Base-by-base conservation (phyloP, 2,888 invertebrate genomes). In the Macaria liturata region DNA sequence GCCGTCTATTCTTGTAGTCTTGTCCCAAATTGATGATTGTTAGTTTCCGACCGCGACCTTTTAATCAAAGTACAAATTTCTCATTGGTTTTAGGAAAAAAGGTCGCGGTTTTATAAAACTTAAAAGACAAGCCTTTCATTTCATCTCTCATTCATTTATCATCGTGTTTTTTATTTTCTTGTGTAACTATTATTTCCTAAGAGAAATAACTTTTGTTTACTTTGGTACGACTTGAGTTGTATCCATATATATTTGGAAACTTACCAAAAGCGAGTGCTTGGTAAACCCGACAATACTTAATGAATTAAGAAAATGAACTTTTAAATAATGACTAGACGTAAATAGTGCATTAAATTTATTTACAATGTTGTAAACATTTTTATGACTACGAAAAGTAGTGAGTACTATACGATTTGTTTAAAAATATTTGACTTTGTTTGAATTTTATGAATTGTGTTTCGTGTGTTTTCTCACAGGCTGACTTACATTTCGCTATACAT, bases 1-100 rank as follows among this genome's bases (percentile, higher is more conserved):
- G 57, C 57, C 57, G 54, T 61, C 59, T 58, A 62, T 62, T 61
- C 59, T 58, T 61, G 61, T 61, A 63, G 56, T 64, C 55, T 59
- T 62, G 62, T 60, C 61, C 46, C 44, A 53, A 61, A 49, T 69
- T 72, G 4, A 44, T 66, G 57, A 55, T 67, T 59, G 49, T 63
- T 60, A 58, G 48, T 63, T 59, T 53, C 59, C 54, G 69, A 67
- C 76, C 77, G 81, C 73, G 77, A 67, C 71, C 76, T 84, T 85
- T 85, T 75, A 74, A 80, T 59, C 68, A 80, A 86, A 91, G 91
- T 91, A 91, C 91, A 91, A 91, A 91, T 88, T 84, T 86, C 84
- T 86, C 86, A 77, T 84, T 80, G 75, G 77, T 80, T 88, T 78
- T 88, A 90, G 89, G 84, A 80, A 71, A 65, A 78, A 78, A 82